Evolutionary conservation across 2,797 vertebrate genomes (phyloP).

Genomic region (Perodicticus potto): DNA sequence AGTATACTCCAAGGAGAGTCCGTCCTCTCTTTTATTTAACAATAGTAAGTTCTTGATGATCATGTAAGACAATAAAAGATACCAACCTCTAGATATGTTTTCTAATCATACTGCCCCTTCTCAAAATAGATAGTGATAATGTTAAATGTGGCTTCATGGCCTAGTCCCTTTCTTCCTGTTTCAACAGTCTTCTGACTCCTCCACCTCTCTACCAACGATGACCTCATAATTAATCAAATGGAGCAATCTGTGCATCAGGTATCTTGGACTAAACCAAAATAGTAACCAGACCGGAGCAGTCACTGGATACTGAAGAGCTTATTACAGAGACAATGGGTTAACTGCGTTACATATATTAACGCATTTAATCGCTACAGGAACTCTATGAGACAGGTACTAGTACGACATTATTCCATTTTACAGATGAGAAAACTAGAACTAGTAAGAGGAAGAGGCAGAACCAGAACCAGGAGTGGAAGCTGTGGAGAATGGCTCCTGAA

Average conservation of each 20-base stretch:
- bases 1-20: background rate
- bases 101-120: background rate
- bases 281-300: background rate
- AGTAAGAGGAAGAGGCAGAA: background rate
- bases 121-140: background rate
- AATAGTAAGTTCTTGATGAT: background rate
- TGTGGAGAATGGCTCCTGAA: background rate
- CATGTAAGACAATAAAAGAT: background rate
- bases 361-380: background rate
- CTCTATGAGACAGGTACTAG: background rate
- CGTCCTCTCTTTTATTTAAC: background rate
- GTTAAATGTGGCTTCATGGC: background rate
- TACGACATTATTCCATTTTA: background rate
- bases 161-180: background rate
- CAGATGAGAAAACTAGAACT: background rate
- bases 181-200: background rate
- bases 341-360: background rate
- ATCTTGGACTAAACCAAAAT: background rate
- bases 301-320: background rate
- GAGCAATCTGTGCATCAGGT: background rate
- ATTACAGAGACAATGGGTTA: background rate
- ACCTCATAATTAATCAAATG: background rate
- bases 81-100: background rate
- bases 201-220: background rate
- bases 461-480: background rate